Conservation (phyloP, 2,797 vertebrate species). For the Pseudochromis fuscus region DNA sequence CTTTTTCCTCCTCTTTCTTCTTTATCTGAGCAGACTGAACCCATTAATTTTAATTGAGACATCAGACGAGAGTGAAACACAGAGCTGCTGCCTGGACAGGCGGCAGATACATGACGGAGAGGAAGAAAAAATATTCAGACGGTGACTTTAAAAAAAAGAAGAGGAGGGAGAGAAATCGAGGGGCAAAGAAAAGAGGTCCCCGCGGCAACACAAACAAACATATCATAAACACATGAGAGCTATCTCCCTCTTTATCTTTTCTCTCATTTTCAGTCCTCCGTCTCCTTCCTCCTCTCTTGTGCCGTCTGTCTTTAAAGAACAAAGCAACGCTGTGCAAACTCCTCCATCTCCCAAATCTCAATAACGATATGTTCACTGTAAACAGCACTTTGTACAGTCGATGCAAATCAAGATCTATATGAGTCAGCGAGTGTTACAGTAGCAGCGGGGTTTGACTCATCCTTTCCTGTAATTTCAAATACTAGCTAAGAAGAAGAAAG, state of each 20-base stretch:
- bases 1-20: conserved; percentile 68
- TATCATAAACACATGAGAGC: conserved; percentile 78
- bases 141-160: conserved; percentile 42
- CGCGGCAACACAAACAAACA: conserved; percentile 78
- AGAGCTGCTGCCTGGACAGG: conserved; percentile 72
- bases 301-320: conserved; percentile 71
- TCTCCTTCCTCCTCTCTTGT: conserved; percentile 58
- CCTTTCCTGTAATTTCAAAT: too few relatives aligned
- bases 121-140: conserved; percentile 43
- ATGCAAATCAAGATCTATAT: conserved; percentile 62
- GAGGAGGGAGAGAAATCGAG: conserved; percentile 38
- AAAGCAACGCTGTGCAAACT: conserved; percentile 65
- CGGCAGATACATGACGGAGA: conserved; percentile 65
- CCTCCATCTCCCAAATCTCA: conserved; percentile 43
- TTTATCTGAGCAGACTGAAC: conserved; percentile 75
- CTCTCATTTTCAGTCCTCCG: conserved; percentile 45
- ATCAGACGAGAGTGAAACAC: conserved; percentile 71
- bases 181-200: conserved; percentile 64
- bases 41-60: conserved; percentile 82
- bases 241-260: conserved; percentile 65
- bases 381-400: conserved; percentile 62
- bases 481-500: too few relatives aligned
- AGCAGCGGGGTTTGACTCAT: conserved; percentile 29
- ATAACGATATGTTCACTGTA: conserved; percentile 6
- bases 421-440: conserved; percentile 63